Evolutionary conservation across 2,113 vertebrate genomes (phyloP).

Genomic region (Trematomus loennbergii): DNA sequence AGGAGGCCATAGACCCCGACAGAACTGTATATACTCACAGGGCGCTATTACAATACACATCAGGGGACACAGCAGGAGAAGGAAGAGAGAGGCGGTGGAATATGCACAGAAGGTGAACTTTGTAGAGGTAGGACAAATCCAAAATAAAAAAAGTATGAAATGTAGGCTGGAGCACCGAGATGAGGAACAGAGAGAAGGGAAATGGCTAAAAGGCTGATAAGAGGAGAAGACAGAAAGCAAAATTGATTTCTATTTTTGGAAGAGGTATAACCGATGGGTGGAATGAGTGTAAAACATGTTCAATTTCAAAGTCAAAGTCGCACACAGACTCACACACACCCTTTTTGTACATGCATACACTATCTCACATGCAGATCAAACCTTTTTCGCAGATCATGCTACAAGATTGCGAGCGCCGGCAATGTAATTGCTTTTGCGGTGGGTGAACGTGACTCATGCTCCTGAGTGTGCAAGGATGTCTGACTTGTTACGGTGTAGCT

Average conservation of each 20-base stretch:
- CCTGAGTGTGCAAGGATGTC: constrained; percentile 49
- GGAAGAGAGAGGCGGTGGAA: constrained; percentile 1
- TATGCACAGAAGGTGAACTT: constrained; percentile 30
- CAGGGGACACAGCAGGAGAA: constrained; percentile 15
- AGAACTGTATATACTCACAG: constrained; percentile 44
- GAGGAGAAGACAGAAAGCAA: constrained; percentile 36
- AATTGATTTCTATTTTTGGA: constrained; percentile 70
- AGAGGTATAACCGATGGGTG: constrained; percentile 11
- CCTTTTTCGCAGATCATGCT: constrained; percentile 42
- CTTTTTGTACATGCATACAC: constrained; percentile 32
- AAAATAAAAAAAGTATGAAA: constrained; percentile 20
- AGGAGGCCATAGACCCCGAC: constrained; percentile 48
- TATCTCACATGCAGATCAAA: background rate
- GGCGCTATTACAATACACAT: constrained; percentile 23
- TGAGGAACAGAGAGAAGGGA: constrained; percentile 18
- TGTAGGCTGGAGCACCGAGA: constrained; percentile 9
- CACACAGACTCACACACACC: constrained; percentile 11
- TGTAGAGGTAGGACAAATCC: background rate
- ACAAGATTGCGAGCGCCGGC: constrained; percentile 39
- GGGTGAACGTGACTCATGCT: constrained; percentile 56
- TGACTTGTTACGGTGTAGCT: constrained; percentile 60
- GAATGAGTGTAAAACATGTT: constrained; percentile 51
- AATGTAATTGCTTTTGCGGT: constrained; percentile 73
- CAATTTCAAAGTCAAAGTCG: constrained; percentile 43
- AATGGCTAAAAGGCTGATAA: constrained; percentile 42